A percentile compares a stretch with the other conserved stretches of the same genome.
Evolutionary conservation across 2,113 vertebrate genomes (phyloP).

Genomic region (Xerus inauris): DNA sequence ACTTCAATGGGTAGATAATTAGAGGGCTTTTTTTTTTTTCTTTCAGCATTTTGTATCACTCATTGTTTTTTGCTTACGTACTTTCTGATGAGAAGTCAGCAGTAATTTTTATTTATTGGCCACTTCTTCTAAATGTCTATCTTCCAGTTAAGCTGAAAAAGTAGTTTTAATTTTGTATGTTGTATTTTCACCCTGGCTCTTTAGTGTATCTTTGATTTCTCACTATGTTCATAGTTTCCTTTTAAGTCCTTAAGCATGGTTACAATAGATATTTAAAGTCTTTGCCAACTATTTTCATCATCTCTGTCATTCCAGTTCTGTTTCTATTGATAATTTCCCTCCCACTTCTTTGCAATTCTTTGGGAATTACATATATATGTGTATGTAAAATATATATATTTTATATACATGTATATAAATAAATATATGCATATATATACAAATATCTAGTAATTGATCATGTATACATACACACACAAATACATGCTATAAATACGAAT

Average conservation of each 20-base stretch:
- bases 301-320: neutral
- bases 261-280: conserved; percentile 10
- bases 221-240: neutral
- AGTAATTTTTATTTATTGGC: neutral
- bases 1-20: neutral
- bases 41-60: neutral
- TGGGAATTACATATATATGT: neutral
- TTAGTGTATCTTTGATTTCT: neutral
- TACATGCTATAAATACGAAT: neutral
- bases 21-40: neutral
- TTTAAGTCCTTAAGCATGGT: neutral
- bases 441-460: too few relatives aligned
- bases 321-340: neutral
- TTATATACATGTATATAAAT: neutral
- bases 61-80: neutral
- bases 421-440: neutral
- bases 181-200: neutral
- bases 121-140: neutral
- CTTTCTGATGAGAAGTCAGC: neutral
- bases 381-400: too few relatives aligned
- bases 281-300: neutral
- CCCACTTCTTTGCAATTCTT: neutral
- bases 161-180: neutral
- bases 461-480: neutral
- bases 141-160: neutral